A percentile compares a stretch with the other conserved stretches of the same genome.
Conservation (phyloP, 1,140 invertebrate species). For the Stenopsyche tienmushanensis region DNA sequence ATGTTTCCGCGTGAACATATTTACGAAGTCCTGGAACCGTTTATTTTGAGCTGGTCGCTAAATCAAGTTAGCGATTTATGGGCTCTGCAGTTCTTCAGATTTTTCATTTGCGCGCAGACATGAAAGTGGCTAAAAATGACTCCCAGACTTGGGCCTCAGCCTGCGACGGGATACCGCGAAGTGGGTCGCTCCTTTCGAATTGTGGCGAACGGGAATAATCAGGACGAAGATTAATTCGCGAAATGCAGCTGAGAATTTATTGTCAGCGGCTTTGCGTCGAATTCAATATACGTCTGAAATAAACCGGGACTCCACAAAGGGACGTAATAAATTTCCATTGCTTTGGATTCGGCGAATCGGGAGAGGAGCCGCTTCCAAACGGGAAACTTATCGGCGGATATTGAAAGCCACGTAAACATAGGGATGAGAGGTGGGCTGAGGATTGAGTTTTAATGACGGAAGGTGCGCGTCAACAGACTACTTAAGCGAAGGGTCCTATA, state of each 20-base stretch:
- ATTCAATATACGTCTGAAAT: not conserved
- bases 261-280: not conserved
- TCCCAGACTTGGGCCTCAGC: too few species aligned
- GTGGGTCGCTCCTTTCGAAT: not conserved
- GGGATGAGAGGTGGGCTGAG: conserved; percentile 1
- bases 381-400: conserved; percentile 35
- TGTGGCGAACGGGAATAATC: not conserved
- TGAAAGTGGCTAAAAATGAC: too few species aligned
- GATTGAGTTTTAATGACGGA: conserved; percentile 33
- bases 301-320: conserved; percentile 7
- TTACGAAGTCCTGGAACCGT: not conserved
- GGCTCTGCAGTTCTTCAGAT: too few species aligned
- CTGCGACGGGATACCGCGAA: too few species aligned
- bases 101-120: too few species aligned
- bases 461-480: not conserved
- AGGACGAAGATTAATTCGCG: not conserved
- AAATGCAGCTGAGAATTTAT: not conserved
- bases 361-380: conserved; percentile 6
- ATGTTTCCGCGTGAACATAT: not conserved
- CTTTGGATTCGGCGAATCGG: conserved; percentile 8
- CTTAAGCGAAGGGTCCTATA: not conserved
- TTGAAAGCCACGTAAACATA: conserved; percentile 34
- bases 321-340: conserved; percentile 21
- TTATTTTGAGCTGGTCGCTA: not conserved
- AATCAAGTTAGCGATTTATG: not conserved